These are phyloP conservation scores for Drosophila carrolli DNA, from an alignment of 1,140 invertebrate species.

Conservation along the genomic window DNA sequence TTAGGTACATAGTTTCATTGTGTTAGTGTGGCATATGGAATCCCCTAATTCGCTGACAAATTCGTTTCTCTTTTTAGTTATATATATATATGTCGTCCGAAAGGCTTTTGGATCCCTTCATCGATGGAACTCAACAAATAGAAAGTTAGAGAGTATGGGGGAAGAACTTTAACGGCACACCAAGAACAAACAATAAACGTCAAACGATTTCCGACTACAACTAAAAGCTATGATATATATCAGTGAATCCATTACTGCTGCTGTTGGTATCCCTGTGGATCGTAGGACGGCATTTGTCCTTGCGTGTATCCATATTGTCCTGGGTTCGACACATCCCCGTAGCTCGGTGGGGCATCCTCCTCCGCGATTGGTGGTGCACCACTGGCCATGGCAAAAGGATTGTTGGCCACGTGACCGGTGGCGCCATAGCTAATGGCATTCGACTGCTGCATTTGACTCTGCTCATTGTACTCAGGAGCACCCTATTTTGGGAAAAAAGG, in stretches of 20 bases:
- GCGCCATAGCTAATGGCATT: constrained; percentile 85
- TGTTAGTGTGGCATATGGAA: constrained; percentile 61
- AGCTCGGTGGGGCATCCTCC: constrained; percentile 86
- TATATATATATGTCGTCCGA: constrained; percentile 8
- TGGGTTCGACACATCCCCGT: constrained; percentile 60
- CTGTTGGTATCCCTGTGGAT: constrained; percentile 59
- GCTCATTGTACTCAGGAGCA: constrained; percentile 76
- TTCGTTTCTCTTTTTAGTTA: constrained; percentile 40
- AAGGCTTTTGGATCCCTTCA: constrained; percentile 10
- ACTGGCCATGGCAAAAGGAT: constrained; percentile 86
- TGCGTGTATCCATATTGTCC: constrained; percentile 67
- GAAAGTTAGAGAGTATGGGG: neutral
- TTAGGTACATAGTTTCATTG: constrained; percentile 82
- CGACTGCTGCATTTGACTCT: constrained; percentile 84
- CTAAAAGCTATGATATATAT: constrained; percentile 73
- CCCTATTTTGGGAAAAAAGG: constrained; percentile 30
- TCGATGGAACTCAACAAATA: constrained; percentile 19
- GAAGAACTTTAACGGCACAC: constrained; percentile 60
- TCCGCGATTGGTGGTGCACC: constrained; percentile 84
- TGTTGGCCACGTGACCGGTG: constrained; percentile 86
- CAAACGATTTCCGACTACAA: constrained; percentile 63
- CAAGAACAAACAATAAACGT: constrained; percentile 68
- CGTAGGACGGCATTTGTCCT: constrained; percentile 37
- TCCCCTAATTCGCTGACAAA: constrained; percentile 42
- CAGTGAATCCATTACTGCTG: constrained; percentile 39